Evolutionary conservation across 1,140 invertebrate genomes (phyloP), one percentile per base, ranked within the genome.

Genomic region (Heliconius nattereri): DNA sequence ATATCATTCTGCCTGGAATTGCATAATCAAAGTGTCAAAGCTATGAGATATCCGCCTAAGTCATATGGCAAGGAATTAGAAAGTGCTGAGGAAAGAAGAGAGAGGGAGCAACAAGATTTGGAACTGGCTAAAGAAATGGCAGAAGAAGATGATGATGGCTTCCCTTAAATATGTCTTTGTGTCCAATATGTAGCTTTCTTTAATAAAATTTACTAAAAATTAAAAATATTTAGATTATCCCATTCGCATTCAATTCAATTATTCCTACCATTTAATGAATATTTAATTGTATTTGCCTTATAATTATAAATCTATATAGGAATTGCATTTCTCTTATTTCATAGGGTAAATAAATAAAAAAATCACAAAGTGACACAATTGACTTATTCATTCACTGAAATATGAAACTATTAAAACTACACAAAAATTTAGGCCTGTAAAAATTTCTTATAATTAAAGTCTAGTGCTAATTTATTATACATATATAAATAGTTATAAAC

Each of bases 41-140:
- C 99, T 0, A 99, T 99, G 98, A 96, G 99, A 81, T 99, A 99
- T 95, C 99, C 99, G 45, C 99, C 99, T 2, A 99, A 99, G 91
- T 98, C 98, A 0, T 99, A 99, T 95, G 98, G 99, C 5, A 99
- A 99, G 91, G 99, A 99, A 92, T 95, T 99, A 60, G 99, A 99
- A 91, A 99, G 98, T 84, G 99, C 99, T 45, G 98, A 99, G 95
- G 98, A 99, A 90, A 96, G 99, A 66, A 95, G 98, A 72, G 99
- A 99, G 93, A 95, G 99, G 72, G 99, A 99, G 91, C 98, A 99
- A 89, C 98, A 99, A 92, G 99, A 99, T 94, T 95, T 99, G 80
- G 99, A 99, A 94, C 95, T 99, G 84, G 99, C 99, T 13, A 99
- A 99, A 93, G 99, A 99, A 95, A 99, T 99, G 97, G 98, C 98